A percentile compares a stretch with the other conserved stretches of the same genome.
Conservation (phyloP, 2,888 invertebrate genomes). For the Macaria liturata region DNA sequence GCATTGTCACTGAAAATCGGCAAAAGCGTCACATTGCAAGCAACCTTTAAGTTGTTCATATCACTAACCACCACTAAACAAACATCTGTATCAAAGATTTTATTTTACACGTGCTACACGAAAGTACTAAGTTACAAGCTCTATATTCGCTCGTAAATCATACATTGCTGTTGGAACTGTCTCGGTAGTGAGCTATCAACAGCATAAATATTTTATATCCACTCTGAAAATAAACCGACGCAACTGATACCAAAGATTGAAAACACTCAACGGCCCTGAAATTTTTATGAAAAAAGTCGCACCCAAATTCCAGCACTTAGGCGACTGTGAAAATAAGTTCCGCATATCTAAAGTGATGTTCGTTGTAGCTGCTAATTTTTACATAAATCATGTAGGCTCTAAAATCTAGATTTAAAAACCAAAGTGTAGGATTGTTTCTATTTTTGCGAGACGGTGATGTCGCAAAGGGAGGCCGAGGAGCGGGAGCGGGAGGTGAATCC, state of each 20-base stretch:
- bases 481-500: too few relatives aligned
- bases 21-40: too few relatives aligned
- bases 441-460: too few relatives aligned
- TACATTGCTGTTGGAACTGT: conserved; percentile 11
- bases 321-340: neutral
- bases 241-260: conserved; percentile 21
- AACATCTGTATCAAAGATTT: too few relatives aligned
- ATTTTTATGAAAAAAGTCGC: conserved; percentile 16
- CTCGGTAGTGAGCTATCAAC: conserved; percentile 24
- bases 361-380: neutral
- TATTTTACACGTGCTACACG: too few relatives aligned
- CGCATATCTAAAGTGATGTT: neutral
- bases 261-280: conserved; percentile 29
- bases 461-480: too few relatives aligned
- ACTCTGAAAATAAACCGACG: conserved; percentile 24
- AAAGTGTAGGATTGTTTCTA: too few relatives aligned
- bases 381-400: too few relatives aligned
- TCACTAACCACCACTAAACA: too few relatives aligned
- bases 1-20: too few relatives aligned
- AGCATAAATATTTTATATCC: conserved; percentile 31
- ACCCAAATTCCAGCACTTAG: conserved; percentile 1
- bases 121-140: neutral
- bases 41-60: too few relatives aligned
- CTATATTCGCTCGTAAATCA: conserved; percentile 3
- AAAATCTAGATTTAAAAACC: too few relatives aligned